phyloP scores from a whole-genome alignment of 2,888 invertebrate genomes.

The Orchestes rusci region DNA sequence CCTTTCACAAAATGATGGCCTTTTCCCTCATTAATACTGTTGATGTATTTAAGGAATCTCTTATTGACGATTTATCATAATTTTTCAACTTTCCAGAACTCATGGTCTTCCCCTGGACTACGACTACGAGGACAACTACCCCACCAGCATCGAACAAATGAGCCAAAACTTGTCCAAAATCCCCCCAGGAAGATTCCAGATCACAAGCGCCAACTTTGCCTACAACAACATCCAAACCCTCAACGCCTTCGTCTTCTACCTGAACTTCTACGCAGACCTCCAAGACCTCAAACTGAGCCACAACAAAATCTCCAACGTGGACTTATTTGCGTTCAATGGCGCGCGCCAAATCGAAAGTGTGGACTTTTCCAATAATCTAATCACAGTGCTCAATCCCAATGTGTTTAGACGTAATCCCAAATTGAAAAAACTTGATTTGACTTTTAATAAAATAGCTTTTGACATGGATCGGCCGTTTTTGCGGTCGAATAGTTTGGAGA shows the following conservation, averaged over 20 bases:
- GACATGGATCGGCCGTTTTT: constrained; percentile 35
- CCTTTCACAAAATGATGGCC: no score
- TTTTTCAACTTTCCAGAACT: no score
- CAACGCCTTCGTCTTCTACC: constrained; percentile 34
- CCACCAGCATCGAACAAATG: constrained; percentile 17
- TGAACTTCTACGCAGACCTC: constrained; percentile 35
- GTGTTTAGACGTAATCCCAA: constrained; percentile 36
- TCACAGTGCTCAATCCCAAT: constrained; percentile 35
- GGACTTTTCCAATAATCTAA: constrained; percentile 39
- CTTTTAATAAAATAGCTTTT: constrained; percentile 37
- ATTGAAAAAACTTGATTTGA: constrained; percentile 37
- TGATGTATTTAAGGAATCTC: no score
- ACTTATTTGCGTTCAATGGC: constrained; percentile 36
- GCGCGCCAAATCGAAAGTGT: constrained; percentile 33
- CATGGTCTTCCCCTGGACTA: no score
- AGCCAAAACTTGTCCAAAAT: constrained; percentile 31
- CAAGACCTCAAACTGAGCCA: constrained; percentile 35
- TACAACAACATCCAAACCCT: constrained; percentile 36
- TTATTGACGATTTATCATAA: no score
- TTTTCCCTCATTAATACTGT: no score
- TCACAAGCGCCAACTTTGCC: constrained; percentile 33
- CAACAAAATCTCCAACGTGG: constrained; percentile 36
- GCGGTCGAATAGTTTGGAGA: constrained; percentile 35
- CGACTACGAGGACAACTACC: constrained; percentile 7
- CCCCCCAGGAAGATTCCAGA: constrained; percentile 32